Evolutionary conservation across 2,113 vertebrate species (phyloP).

Genomic region (Callochromis pleurospilus): DNA sequence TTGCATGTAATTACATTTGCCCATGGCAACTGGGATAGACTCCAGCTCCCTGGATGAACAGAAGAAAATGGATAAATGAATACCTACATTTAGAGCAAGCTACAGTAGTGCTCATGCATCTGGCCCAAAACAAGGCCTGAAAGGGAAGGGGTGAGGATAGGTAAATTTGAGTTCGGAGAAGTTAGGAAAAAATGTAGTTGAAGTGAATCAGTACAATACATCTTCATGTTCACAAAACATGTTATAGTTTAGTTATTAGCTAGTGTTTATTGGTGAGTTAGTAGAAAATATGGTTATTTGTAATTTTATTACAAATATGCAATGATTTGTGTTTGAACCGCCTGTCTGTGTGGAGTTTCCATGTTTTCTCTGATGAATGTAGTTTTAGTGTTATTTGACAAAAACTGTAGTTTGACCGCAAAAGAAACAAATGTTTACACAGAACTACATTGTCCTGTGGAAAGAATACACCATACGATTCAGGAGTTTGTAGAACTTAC

Average conservation of each 20-base stretch:
- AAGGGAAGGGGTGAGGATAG: background rate
- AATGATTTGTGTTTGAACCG: background rate
- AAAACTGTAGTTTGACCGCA: background rate
- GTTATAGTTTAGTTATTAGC: background rate
- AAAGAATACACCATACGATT: background rate
- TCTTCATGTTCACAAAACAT: background rate
- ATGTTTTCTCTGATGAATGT: background rate
- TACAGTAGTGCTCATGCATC: background rate
- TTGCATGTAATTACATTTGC: background rate
- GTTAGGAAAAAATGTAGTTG: background rate
- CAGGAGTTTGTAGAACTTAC: background rate
- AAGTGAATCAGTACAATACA: background rate
- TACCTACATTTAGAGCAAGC: background rate
- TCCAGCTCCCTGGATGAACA: background rate
- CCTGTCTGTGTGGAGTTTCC: background rate
- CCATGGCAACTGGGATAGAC: background rate
- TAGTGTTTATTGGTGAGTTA: background rate
- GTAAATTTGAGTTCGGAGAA: background rate
- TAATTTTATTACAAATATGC: background rate
- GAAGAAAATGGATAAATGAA: background rate
- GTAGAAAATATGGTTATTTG: background rate
- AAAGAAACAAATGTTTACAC: background rate
- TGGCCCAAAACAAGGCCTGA: background rate
- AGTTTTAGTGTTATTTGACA: background rate
- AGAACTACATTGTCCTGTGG: background rate